Percentiles rank a stretch among this genome's conserved stretches.
phyloP scores from a whole-genome alignment of 2,888 invertebrate species.

The Ypsolopha sequella region DNA sequence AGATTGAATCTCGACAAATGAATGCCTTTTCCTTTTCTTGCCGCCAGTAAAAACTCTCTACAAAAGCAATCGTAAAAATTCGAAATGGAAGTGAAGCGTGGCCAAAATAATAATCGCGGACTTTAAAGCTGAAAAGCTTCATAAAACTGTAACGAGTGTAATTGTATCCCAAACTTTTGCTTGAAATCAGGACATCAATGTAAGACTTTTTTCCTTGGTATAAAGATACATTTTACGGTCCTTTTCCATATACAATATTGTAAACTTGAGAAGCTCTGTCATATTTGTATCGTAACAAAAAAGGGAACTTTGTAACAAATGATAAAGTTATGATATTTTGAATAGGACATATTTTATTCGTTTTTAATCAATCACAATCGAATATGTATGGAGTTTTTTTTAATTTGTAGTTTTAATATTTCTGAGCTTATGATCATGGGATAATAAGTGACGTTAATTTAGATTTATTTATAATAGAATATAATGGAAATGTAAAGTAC shows the following conservation, averaged over 20 bases:
- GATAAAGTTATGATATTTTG: too few relatives aligned
- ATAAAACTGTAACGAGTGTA: slow-evolving; percentile 21
- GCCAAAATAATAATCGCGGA: slow-evolving; percentile 25
- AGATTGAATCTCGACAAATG: slow-evolving; percentile 12
- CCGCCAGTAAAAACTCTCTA: slow-evolving; percentile 20
- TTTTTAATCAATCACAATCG: not conserved
- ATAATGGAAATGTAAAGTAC: too few relatives aligned
- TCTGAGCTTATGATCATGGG: too few relatives aligned
- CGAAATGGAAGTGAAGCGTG: slow-evolving; percentile 21
- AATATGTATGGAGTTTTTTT: too few relatives aligned
- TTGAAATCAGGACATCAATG: not conserved
- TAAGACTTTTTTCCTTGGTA: not conserved
- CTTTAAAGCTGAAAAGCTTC: slow-evolving; percentile 21
- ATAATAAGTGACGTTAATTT: too few relatives aligned
- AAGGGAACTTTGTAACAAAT: not conserved
- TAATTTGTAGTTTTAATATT: too few relatives aligned
- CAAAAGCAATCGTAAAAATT: slow-evolving; percentile 26
- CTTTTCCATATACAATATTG: not conserved
- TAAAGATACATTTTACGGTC: too few relatives aligned
- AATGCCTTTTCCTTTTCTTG: slow-evolving; percentile 12
- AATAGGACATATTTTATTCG: not conserved
- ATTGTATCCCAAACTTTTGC: slow-evolving; percentile 19
- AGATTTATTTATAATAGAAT: too few relatives aligned
- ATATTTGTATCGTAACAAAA: not conserved
- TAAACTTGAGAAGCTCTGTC: not conserved